Conservation (phyloP, 2,888 invertebrate genomes). For the Drosophila flavopinicola region DNA sequence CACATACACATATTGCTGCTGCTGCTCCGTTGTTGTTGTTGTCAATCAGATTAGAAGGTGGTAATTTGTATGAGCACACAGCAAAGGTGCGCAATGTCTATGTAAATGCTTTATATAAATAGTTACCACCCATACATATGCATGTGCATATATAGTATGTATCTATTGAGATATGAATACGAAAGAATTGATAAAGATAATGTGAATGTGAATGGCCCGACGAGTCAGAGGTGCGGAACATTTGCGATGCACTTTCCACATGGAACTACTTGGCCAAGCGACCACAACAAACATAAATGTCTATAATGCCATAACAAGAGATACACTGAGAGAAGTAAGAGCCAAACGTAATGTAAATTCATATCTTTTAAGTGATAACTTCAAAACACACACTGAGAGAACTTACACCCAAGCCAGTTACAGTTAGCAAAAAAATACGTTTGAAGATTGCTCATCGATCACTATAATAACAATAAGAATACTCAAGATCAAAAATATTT, state of each 20-base stretch:
- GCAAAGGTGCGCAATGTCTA: conserved; percentile 23
- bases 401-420: no score
- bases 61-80: conserved; percentile 2
- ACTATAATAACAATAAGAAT: no score
- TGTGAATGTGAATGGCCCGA: background rate
- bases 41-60: conserved; percentile 18
- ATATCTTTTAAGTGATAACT: background rate
- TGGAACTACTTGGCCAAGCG: conserved; percentile 5
- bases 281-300: conserved; percentile 6
- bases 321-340: background rate
- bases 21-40: conserved; percentile 9
- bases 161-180: conserved; percentile 10
- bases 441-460: no score
- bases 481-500: no score
- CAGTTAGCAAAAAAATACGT: no score
- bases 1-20: background rate
- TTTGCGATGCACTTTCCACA: background rate
- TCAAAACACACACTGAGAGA: background rate
- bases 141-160: background rate
- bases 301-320: background rate
- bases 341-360: no score
- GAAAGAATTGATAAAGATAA: conserved; percentile 12
- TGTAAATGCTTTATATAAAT: conserved; percentile 27
- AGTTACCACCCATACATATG: background rate
- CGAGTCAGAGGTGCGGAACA: background rate